A percentile compares a stretch with the other conserved stretches of the same genome.
These are phyloP conservation scores for Drymodes brunneopygia DNA, from an alignment of 2,113 vertebrate species.

Conservation along the genomic window DNA sequence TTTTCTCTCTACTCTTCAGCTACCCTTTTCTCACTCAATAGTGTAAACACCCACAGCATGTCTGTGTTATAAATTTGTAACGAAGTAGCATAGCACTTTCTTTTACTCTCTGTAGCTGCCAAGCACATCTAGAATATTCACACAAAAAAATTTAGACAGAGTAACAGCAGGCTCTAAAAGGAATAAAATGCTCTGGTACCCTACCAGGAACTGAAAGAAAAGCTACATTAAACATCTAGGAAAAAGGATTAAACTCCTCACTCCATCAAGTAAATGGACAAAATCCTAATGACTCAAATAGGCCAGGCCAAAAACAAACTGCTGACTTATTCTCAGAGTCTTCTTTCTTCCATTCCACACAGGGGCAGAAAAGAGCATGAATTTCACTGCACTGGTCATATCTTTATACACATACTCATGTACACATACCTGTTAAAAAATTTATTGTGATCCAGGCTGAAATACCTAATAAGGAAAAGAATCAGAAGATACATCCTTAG, in stretches of 20 bases:
- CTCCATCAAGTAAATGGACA: neutral
- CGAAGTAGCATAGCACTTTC: neutral
- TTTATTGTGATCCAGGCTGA: conserved; percentile 96
- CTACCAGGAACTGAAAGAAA: neutral
- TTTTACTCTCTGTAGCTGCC: neutral
- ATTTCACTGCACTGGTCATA: neutral
- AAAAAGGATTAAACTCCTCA: neutral
- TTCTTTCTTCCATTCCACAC: neutral
- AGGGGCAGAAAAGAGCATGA: neutral
- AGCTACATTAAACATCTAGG: neutral
- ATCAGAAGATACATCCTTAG: neutral
- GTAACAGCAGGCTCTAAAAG: neutral
- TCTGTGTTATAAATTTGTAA: neutral
- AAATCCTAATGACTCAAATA: neutral
- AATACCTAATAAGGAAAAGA: conserved; percentile 76
- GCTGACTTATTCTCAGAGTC: neutral
- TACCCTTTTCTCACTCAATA: neutral
- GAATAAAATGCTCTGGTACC: neutral
- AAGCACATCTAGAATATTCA: neutral
- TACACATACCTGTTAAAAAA: conserved; percentile 85
- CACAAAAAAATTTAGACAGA: neutral
- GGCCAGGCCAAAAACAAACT: neutral
- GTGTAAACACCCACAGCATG: neutral
- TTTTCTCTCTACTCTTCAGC: neutral
- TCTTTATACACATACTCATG: neutral